Evolutionary conservation across 2,797 vertebrate genomes (phyloP), one percentile per base, ranked within the genome.

Genomic region (Sebastes itinus): DNA sequence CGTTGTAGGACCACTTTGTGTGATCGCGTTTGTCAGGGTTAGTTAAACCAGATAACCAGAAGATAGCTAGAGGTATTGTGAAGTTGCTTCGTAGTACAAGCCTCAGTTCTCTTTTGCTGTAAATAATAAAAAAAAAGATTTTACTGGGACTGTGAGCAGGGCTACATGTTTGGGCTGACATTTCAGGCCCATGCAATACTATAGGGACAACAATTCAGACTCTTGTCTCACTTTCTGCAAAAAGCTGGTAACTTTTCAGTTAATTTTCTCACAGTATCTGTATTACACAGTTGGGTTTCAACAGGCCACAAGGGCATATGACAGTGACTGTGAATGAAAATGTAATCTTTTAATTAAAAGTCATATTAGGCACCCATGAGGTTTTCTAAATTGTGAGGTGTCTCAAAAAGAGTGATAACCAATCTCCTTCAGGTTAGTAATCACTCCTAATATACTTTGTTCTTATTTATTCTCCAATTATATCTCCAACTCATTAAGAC

Each of bases 271-370:
- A 42, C 59, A 60, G 27, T 8, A 46, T 75, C 66, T 65, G 13
- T 42, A 12, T 61, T 13, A 13, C 18, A 60, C 28, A 32, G 18
- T n/a, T 7, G 32, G 4, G 5, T 42, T 78, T 65, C 38, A 54
- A 42, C 32, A 46, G 25, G 54, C 25, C 27, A 60, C 28, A 46
- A 27, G 23, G 13, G 58, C 27, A 54, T 30, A 23, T 22, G 58
- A 27, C 13, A n/a, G 18, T 49, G 72, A 74, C 18, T 18, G 30
- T 42, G 8, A 33, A 58, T 59, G 9, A 23, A 69, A 58, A 33
- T 67, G 22, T 61, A 46, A 82, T 73, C 9, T 46, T 69, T 55
- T 55, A 60, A 73, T 80, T 80, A 72, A 77, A 49, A 68, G 49
- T 64, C 28, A 70, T 54, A 46, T 76, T 32, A 76, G 16, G 23